Conservation (phyloP, 1,140 invertebrate species). For the Condylostylus longicornis region DNA sequence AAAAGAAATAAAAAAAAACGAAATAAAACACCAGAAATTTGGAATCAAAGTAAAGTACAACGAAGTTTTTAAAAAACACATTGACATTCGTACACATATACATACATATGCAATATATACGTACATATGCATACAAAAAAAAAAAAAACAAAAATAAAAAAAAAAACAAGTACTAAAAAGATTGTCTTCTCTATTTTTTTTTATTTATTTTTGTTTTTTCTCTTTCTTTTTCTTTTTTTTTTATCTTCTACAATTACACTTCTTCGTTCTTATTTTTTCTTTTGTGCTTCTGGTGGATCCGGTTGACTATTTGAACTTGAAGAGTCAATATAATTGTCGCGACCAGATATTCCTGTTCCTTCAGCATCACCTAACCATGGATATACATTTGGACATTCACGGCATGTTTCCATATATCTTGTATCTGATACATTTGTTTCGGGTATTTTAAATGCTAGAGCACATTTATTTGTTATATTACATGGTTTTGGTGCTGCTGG, state of each 20-base stretch:
- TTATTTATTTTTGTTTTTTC: not conserved
- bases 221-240: not conserved
- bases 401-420: conserved; percentile 77
- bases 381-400: conserved; percentile 62
- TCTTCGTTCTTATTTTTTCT: not conserved
- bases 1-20: too few species aligned
- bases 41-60: too few species aligned
- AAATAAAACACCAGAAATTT: too few species aligned
- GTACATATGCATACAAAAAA: too few species aligned
- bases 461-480: conserved; percentile 70
- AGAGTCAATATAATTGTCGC: conserved; percentile 56
- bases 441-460: conserved; percentile 58
- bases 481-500: conserved; percentile 53
- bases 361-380: conserved; percentile 53
- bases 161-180: not conserved
- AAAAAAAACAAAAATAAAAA: not conserved
- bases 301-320: not conserved
- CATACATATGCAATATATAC: too few species aligned
- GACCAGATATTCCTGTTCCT: conserved; percentile 60
- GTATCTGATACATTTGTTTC: conserved; percentile 61
- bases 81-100: too few species aligned
- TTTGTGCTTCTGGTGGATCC: not conserved
- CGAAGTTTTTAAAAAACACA: too few species aligned
- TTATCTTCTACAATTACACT: not conserved
- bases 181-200: not conserved